These are phyloP conservation scores for Rhegmatorhina hoffmannsi DNA, from an alignment of 2,113 vertebrate genomes.

Conservation along the genomic window DNA sequence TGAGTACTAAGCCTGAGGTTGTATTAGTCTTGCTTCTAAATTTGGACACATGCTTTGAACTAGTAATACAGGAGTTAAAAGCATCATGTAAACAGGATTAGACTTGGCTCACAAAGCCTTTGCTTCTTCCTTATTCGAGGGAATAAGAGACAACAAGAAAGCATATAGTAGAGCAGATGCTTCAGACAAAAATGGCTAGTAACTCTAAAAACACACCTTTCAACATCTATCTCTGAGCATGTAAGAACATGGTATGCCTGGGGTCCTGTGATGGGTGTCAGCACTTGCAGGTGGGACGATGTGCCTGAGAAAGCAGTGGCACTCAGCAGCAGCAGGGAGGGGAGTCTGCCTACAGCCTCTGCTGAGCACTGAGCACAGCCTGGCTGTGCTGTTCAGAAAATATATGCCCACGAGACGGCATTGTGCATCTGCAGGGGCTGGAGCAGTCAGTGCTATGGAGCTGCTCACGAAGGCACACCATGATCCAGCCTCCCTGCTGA, in stretches of 20 bases:
- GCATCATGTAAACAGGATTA: conserved; percentile 39
- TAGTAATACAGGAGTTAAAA: conserved; percentile 45
- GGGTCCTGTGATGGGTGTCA: rapidly evolving
- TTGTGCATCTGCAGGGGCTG: neutral
- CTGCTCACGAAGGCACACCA: neutral
- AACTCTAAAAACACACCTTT: neutral
- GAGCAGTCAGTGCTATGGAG: neutral
- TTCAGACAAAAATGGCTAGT: neutral
- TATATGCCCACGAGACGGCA: rapidly evolving
- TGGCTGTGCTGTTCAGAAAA: rapidly evolving
- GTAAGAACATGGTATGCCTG: neutral
- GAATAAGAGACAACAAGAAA: neutral
- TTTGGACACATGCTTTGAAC: conserved; percentile 53
- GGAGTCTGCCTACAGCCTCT: rapidly evolving
- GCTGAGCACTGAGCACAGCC: rapidly evolving
- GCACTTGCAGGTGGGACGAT: neutral
- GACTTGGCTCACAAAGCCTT: conserved; percentile 23
- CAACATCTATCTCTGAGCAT: neutral
- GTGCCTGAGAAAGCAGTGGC: neutral
- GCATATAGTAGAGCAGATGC: neutral
- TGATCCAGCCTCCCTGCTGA: neutral
- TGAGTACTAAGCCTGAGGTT: conserved; percentile 30
- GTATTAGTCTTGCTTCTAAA: conserved; percentile 43
- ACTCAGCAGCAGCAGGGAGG: neutral
- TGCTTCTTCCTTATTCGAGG: neutral